phyloP scores from a whole-genome alignment of 2,797 vertebrate genomes.

The Eutrigla gurnardus region DNA sequence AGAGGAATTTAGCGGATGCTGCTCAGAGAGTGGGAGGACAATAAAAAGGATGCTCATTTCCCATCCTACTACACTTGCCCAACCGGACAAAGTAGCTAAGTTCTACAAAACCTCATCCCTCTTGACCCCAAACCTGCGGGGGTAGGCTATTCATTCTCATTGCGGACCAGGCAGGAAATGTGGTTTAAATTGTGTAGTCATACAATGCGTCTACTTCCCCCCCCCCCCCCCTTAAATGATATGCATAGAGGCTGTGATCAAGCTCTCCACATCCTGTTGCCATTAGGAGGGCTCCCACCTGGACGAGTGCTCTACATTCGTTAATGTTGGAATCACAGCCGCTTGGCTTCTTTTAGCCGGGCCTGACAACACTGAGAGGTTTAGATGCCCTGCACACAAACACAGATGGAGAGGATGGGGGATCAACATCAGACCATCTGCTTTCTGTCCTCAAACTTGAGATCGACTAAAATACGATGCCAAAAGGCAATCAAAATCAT shows the following conservation, averaged over 20 bases:
- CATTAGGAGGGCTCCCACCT: slow-evolving; percentile 70
- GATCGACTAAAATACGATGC: slow-evolving; percentile 30
- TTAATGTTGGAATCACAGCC: slow-evolving; percentile 62
- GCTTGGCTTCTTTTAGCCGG: slow-evolving; percentile 36
- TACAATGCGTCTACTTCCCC: slow-evolving; percentile 63
- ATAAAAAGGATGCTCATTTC: slow-evolving; percentile 68
- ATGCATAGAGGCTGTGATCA: slow-evolving; percentile 54
- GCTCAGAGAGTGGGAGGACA: slow-evolving; percentile 48
- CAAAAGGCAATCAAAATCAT: slow-evolving; percentile 31
- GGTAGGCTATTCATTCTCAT: slow-evolving; percentile 69
- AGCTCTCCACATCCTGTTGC: slow-evolving; percentile 71
- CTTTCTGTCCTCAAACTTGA: slow-evolving; percentile 45
- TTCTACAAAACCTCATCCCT: slow-evolving; percentile 27
- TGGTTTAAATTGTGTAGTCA: slow-evolving; percentile 64
- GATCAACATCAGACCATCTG: slow-evolving; percentile 53
- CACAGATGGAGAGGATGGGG: slow-evolving; percentile 47
- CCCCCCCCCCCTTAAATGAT: slow-evolving; percentile 38
- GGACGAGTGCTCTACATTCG: slow-evolving; percentile 47
- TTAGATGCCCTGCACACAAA: slow-evolving; percentile 49
- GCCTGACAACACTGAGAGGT: slow-evolving; percentile 18
- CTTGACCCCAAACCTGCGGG: slow-evolving; percentile 39
- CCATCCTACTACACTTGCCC: slow-evolving; percentile 31
- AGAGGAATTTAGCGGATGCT: slow-evolving; percentile 68
- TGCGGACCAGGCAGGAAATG: slow-evolving; percentile 67
- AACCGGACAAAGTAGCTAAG: slow-evolving; percentile 30